These are phyloP conservation scores for Carcina quercana DNA, from an alignment of 2,888 invertebrate genomes.

Conservation along the genomic window DNA sequence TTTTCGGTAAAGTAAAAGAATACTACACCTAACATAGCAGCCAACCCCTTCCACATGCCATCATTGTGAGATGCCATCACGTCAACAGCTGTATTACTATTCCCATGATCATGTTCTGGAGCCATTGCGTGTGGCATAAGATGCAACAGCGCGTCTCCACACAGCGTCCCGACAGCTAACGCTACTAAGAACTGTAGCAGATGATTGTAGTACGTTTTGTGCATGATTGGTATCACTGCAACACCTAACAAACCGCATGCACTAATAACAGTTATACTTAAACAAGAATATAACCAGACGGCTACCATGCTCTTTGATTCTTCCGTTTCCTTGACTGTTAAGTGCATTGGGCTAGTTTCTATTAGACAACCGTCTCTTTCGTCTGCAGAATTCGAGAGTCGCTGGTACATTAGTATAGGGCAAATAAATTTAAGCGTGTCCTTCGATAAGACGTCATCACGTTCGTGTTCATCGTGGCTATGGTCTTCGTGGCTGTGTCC, in stretches of 20 bases:
- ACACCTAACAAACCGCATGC: constrained; percentile 91
- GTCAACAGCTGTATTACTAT: constrained; percentile 24
- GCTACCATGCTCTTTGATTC: constrained; percentile 46
- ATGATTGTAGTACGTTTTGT: constrained; percentile 89
- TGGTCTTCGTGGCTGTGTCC: constrained; percentile 18
- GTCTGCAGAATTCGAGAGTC: constrained; percentile 69
- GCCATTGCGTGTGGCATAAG: constrained; percentile 89
- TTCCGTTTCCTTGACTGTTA: constrained; percentile 12
- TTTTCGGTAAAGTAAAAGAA: constrained; percentile 94
- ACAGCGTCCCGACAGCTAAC: constrained; percentile 92
- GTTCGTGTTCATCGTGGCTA: constrained; percentile 27
- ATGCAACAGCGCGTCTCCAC: constrained; percentile 94
- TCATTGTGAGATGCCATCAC: constrained; percentile 68
- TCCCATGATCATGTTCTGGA: constrained; percentile 37
- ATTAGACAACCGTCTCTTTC: constrained; percentile 75
- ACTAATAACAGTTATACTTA: constrained; percentile 89
- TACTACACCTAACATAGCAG: constrained; percentile 86
- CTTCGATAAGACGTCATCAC: constrained; percentile 33
- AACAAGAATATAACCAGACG: constrained; percentile 90
- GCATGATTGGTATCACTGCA: constrained; percentile 93
- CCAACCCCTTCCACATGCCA: constrained; percentile 90
- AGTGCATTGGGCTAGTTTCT: constrained; percentile 20
- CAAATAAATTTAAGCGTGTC: constrained; percentile 73
- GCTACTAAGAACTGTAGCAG: constrained; percentile 94
- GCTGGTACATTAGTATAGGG: constrained; percentile 80